Base-by-base conservation (phyloP, 2,888 invertebrate genomes). In the Melieria picta region DNA sequence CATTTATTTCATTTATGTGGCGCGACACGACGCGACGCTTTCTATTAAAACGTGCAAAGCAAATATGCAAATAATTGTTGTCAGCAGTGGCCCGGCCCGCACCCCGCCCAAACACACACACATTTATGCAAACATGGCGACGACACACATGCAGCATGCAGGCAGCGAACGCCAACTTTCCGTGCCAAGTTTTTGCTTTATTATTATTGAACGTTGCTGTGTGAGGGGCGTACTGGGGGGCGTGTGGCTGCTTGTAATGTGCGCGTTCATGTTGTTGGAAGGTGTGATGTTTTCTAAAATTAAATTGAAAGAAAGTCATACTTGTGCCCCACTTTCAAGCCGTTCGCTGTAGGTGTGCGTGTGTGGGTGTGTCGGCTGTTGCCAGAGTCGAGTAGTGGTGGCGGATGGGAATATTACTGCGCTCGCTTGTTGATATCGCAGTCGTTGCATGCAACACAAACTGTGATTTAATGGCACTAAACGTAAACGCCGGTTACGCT, bases 21-120 rank as follows among this genome's bases (percentile, higher is more conserved):
- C 45, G 9, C 5, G 9, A 60, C 16, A n/a, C 10, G 13, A 16
- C 43, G 67, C 60, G 67, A 45, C 67, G 60, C 60, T 61, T 67
- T 50, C 60, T 67, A 67, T 52, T 67, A 61, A 67, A 61, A 61
- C 16, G 50, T 50, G 50, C 60, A 67, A 67, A 52, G 60, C 60
- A 61, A 67, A 67, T 67, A 67, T 67, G 67, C 60, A 61, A 67
- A 67, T 67, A 61, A 61, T 30, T 30, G 30, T 30, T 30, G 30
- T 30, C 30, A 30, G 30, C 30, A 30, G 30, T 42, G 48, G 50
- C 43, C 45, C 45, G 52, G 67, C 67, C 6, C 16, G 48, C 11
- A 10, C 50, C 60, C 50, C 52, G 13, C 60, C 52, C 43, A 50
- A 4, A 46, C 52, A 52, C 5, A 30, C 45, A 47, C 2, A 13